A percentile compares a stretch with the other conserved stretches of the same genome.
These are phyloP conservation scores for Anguilla anguilla DNA, from an alignment of 2,797 vertebrate species.

Conservation along the genomic window DNA sequence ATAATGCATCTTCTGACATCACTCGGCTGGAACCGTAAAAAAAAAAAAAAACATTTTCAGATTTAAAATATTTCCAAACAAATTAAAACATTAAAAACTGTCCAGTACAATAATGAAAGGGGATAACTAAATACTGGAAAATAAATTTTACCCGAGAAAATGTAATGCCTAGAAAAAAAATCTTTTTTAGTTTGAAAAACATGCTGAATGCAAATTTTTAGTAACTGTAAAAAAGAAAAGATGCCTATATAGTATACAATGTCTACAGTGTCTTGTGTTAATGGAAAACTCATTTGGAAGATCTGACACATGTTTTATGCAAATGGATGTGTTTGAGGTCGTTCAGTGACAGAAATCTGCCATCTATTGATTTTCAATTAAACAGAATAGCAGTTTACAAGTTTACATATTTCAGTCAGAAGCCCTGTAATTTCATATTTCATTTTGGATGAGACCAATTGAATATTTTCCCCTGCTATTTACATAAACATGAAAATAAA, in stretches of 20 bases:
- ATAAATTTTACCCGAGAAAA: too few species aligned
- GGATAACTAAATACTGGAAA: too few species aligned
- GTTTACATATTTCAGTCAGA: slow-evolving; percentile 6
- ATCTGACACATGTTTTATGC: not conserved
- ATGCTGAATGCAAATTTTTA: slow-evolving; percentile 64
- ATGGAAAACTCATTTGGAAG: too few species aligned
- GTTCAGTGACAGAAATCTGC: not conserved
- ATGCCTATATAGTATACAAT: slow-evolving; percentile 61
- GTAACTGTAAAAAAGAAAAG: slow-evolving; percentile 76
- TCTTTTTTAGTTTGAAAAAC: too few species aligned
- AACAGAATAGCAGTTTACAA: not conserved
- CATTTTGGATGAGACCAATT: not conserved
- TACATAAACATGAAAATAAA: slow-evolving; percentile 13
- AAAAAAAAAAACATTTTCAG: too few species aligned
- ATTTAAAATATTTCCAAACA: too few species aligned
- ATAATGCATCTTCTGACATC: too few species aligned
- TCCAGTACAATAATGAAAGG: too few species aligned
- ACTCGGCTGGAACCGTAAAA: too few species aligned
- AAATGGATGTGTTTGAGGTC: not conserved
- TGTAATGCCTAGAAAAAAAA: too few species aligned
- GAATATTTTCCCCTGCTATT: slow-evolving; percentile 4
- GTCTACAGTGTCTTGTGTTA: slow-evolving; percentile 67
- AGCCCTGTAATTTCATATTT: not conserved
- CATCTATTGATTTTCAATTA: not conserved
- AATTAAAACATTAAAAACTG: too few species aligned